Conservation (phyloP, 2,888 invertebrate genomes). For the Drosophila incognita region DNA sequence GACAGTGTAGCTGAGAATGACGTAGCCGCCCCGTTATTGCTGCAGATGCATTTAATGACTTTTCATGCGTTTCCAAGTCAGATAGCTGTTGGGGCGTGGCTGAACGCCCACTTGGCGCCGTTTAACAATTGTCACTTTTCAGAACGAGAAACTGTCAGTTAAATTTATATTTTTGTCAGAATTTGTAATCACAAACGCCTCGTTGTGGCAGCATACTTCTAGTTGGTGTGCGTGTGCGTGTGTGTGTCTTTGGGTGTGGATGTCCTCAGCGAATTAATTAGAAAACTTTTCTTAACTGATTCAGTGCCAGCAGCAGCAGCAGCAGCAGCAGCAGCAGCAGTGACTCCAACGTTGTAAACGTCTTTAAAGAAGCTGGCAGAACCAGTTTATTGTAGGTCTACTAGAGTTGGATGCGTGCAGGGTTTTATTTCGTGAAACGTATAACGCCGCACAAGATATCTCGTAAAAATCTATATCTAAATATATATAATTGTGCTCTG, state of each 20-base stretch:
- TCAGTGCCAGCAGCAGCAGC: constrained; percentile 70
- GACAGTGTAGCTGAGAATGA: constrained; percentile 31
- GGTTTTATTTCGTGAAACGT: not conserved
- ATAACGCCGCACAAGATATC: not conserved
- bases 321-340: constrained; percentile 25
- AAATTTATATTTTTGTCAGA: constrained; percentile 68
- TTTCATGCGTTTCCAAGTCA: constrained; percentile 51
- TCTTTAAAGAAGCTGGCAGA: constrained; percentile 49
- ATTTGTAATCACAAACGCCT: constrained; percentile 55
- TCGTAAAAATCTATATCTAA: not conserved
- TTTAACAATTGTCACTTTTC: constrained; percentile 64
- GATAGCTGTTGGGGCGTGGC: constrained; percentile 58
- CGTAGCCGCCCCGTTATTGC: constrained; percentile 21
- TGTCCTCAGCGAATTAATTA: constrained; percentile 75
- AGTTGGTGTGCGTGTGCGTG: constrained; percentile 18
- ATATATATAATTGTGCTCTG: not conserved
- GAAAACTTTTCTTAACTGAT: constrained; percentile 81
- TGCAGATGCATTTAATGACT: constrained; percentile 53
- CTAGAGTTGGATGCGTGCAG: not conserved
- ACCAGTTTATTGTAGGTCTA: constrained; percentile 17
- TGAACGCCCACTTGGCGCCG: constrained; percentile 27
- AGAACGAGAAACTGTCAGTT: constrained; percentile 65
- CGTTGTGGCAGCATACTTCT: constrained; percentile 40
- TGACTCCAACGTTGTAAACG: constrained; percentile 31
- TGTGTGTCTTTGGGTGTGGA: not conserved